These are phyloP conservation scores for Cotesia typhae DNA, from an alignment of 1,140 invertebrate genomes.

Conservation along the genomic window DNA sequence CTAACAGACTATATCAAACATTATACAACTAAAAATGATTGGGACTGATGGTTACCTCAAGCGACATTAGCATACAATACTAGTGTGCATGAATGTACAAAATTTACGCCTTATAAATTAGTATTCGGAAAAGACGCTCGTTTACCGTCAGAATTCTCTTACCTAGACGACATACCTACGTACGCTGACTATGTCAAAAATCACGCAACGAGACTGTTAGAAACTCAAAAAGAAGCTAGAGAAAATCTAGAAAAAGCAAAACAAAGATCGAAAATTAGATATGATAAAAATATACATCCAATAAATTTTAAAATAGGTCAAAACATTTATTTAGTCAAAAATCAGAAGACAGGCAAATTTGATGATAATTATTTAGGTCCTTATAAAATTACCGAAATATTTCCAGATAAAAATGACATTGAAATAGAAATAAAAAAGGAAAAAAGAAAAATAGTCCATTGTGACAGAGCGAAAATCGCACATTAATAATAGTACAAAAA, in stretches of 20 bases:
- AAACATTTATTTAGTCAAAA: conserved; percentile 4
- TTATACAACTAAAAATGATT: conserved; percentile 47
- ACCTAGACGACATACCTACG: background rate
- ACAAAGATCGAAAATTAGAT: conserved; percentile 21
- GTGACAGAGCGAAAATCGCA: conserved; percentile 9
- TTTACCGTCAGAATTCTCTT: background rate
- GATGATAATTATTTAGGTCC: conserved; percentile 27
- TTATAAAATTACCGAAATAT: conserved; percentile 13
- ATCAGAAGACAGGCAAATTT: background rate
- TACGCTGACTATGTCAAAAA: conserved; percentile 7
- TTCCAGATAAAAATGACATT: conserved; percentile 29
- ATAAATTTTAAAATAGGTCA: conserved; percentile 14
- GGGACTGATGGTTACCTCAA: conserved; percentile 50
- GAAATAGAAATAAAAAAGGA: background rate
- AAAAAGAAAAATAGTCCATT: conserved; percentile 27
- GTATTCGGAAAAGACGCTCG: conserved; percentile 26
- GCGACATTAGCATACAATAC: conserved; percentile 44
- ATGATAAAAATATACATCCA: conserved; percentile 16
- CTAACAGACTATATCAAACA: conserved; percentile 44
- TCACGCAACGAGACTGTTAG: background rate
- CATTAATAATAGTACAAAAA: background rate
- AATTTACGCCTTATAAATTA: conserved; percentile 26
- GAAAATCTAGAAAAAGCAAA: conserved; percentile 24
- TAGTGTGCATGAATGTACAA: conserved; percentile 24
- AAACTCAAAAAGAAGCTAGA: conserved; percentile 1